These are phyloP conservation scores for Deroplatys truncata DNA, from an alignment of 2,888 invertebrate genomes.

Conservation along the genomic window DNA sequence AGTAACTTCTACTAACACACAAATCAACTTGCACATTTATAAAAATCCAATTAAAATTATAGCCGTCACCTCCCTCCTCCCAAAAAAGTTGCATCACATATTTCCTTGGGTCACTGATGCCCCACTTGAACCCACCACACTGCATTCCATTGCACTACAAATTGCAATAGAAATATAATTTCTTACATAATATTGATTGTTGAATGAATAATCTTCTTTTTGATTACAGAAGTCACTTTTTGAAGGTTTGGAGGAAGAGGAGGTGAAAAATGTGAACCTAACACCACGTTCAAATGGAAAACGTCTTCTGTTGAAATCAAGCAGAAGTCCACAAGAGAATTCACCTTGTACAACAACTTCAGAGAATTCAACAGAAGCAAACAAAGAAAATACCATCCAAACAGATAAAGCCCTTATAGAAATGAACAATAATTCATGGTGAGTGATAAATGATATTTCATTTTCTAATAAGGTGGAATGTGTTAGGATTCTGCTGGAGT, in stretches of 20 bases:
- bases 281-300: slow-evolving; percentile 54
- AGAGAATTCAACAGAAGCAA: slow-evolving; percentile 30
- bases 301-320: slow-evolving; percentile 57
- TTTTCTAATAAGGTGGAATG: too few relatives aligned
- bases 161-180: too few relatives aligned
- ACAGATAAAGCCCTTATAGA: background rate
- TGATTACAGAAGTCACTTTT: slow-evolving; percentile 66
- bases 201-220: slow-evolving; percentile 13
- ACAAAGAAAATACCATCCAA: slow-evolving; percentile 39
- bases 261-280: slow-evolving; percentile 17
- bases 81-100: too few relatives aligned
- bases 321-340: background rate
- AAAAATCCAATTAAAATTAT: too few relatives aligned
- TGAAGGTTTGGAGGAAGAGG: slow-evolving; percentile 73
- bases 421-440: background rate
- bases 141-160: too few relatives aligned
- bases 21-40: too few relatives aligned
- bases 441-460: background rate
- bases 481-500: too few relatives aligned
- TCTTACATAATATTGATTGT: background rate
- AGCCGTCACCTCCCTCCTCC: too few relatives aligned
- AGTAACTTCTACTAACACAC: too few relatives aligned
- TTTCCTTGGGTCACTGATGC: too few relatives aligned
- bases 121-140: too few relatives aligned
- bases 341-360: background rate